Evolutionary conservation across 1,140 invertebrate genomes (phyloP), one percentile per base, ranked within the genome.

Genomic region (Sesamia nonagrioides): DNA sequence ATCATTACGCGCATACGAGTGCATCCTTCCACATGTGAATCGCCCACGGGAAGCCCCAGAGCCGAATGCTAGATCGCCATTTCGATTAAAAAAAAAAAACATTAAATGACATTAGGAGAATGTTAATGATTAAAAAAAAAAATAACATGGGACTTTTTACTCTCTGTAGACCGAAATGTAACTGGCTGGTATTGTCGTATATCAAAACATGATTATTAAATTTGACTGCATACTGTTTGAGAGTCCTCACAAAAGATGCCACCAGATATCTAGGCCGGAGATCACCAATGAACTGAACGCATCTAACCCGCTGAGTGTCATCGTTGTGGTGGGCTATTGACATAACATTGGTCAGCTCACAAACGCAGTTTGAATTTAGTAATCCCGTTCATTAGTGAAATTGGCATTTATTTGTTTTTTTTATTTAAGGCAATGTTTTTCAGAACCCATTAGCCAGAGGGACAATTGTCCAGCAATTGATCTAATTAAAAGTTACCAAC

Each of bases 391-490:
- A 27, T 27, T 27, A 3, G 27, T 27, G 27, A 27, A 27, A 27
- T 27, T 27, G 3, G 3, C 27, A 27, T 27, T 27, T 1, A 27
- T 27, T 27, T 27, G 17, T 21, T 2, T 15, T 60, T 60, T 60
- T 35, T 33, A 79, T 18, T 42, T 9, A 68, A 27, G 45, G 17
- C 61, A 21, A 50, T 54, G 27, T 74, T 79, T 50, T 13, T 17
- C 27, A 56, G 15, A 74, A 42, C 54, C 54, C 54, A 58, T 18
- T 7, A 8, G 68, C 56, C 68, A 5, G 15, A 17, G 80, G 83
- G 81, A 86, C 82, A 86, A 85, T 87, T 68, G 82, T 85, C 84
- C 87, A 87, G 89, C 86, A 88, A 90, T 86, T 84, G 86, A 58
- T 73, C 71, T 6, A 40, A 5, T 83, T 17, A 68, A 79, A 80